Percentiles rank a stretch among this genome's conserved stretches.
Evolutionary conservation across 2,113 vertebrate genomes (phyloP).

Genomic region (Penelope pileata): DNA sequence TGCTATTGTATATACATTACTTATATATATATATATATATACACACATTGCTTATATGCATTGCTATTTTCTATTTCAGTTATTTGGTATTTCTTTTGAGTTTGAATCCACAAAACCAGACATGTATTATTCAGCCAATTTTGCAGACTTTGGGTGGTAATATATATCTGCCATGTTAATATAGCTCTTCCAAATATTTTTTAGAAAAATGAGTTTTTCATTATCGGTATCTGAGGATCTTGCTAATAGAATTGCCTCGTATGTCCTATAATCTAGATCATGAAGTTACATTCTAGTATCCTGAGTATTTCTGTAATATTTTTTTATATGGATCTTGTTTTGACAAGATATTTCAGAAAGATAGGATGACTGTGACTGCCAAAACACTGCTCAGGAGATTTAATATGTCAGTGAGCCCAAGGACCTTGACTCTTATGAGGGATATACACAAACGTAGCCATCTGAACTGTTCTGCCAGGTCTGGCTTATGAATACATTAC

Average conservation of each 20-base stretch:
- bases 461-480: neutral
- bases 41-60: too few species aligned
- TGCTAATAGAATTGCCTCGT: neutral
- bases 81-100: neutral
- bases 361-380: neutral
- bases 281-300: neutral
- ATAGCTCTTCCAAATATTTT: neutral
- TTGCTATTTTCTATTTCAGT: neutral
- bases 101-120: neutral
- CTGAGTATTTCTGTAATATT: neutral
- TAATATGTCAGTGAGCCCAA: neutral
- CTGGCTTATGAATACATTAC: neutral
- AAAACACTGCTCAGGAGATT: neutral
- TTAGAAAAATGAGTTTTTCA: neutral
- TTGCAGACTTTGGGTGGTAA: neutral
- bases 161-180: neutral
- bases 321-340: neutral
- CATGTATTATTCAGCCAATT: neutral
- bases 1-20: neutral
- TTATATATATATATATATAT: neutral
- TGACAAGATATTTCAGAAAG: neutral
- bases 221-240: neutral
- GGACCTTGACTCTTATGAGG: neutral
- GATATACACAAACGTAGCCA: neutral
- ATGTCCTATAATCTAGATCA: neutral